Evolutionary conservation across 2,113 vertebrate species (phyloP).

Genomic region (Mus pahari): DNA sequence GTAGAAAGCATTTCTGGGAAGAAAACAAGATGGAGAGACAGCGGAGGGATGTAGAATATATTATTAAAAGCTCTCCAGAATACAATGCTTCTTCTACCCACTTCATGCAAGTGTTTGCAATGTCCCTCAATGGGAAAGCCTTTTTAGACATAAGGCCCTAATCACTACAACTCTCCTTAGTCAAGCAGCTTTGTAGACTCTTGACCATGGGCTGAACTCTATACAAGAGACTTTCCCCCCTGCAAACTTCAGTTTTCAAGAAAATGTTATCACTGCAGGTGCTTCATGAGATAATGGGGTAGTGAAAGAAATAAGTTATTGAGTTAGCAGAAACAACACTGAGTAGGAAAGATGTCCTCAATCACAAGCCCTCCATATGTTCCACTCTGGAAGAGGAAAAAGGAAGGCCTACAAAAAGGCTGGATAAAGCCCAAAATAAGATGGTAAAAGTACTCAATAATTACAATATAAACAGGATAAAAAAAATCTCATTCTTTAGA

Average conservation of each 20-base stretch:
- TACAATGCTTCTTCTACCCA: background rate
- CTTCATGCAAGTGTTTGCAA: background rate
- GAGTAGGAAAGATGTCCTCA: background rate
- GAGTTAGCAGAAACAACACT: background rate
- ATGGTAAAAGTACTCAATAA: background rate
- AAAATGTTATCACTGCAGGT: background rate
- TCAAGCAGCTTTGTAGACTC: background rate
- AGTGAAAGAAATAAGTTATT: background rate
- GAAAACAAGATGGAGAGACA: background rate
- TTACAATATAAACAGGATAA: background rate
- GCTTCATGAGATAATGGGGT: background rate
- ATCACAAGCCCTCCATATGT: background rate
- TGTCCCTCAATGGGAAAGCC: background rate
- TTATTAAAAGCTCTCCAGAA: background rate
- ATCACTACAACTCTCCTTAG: background rate
- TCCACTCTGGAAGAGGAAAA: background rate
- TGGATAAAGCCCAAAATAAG: background rate
- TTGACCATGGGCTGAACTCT: background rate
- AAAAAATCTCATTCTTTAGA: background rate
- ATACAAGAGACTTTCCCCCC: background rate
- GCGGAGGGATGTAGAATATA: background rate
- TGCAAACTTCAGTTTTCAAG: background rate
- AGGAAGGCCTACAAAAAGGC: background rate
- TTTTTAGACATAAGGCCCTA: background rate
- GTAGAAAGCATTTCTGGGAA: background rate